A percentile compares a stretch with the other conserved stretches of the same genome.
phyloP scores from a whole-genome alignment of 2,797 vertebrate species.

The Sylvilagus floridanus region DNA sequence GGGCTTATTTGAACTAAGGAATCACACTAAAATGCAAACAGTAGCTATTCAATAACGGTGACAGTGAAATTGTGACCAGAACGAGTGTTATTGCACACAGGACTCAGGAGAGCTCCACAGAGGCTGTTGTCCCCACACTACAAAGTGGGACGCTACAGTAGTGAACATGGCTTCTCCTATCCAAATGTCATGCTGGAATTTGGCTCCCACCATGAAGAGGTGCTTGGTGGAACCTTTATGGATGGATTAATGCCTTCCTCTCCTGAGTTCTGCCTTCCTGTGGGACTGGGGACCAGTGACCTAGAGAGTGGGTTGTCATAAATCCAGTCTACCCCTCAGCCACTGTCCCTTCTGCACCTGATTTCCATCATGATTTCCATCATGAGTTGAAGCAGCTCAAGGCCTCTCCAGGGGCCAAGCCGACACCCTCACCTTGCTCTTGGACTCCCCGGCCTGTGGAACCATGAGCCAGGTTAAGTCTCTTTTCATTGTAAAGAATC shows the following conservation, averaged over 20 bases:
- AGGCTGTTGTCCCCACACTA: neutral
- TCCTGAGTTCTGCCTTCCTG: neutral
- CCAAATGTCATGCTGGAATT: neutral
- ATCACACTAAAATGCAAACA: neutral
- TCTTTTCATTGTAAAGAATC: neutral
- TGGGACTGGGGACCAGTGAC: neutral
- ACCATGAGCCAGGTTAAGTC: neutral
- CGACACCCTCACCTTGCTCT: neutral
- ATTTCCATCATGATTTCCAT: too few species aligned
- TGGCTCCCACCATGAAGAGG: neutral
- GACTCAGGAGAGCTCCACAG: neutral
- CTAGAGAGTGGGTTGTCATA: neutral
- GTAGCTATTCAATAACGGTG: neutral
- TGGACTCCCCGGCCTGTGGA: neutral
- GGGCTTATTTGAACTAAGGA: neutral
- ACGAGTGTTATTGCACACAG: neutral
- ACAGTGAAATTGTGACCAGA: neutral
- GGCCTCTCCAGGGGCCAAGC: neutral
- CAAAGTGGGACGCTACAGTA: neutral
- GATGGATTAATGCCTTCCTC: too few species aligned
- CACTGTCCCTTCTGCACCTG: accelerated
- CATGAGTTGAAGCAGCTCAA: neutral
- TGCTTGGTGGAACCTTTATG: neutral
- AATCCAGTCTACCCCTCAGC: neutral
- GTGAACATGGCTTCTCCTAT: neutral